These are phyloP conservation scores for Poecilia latipinna DNA, from an alignment of 2,113 vertebrate genomes.

Conservation along the genomic window DNA sequence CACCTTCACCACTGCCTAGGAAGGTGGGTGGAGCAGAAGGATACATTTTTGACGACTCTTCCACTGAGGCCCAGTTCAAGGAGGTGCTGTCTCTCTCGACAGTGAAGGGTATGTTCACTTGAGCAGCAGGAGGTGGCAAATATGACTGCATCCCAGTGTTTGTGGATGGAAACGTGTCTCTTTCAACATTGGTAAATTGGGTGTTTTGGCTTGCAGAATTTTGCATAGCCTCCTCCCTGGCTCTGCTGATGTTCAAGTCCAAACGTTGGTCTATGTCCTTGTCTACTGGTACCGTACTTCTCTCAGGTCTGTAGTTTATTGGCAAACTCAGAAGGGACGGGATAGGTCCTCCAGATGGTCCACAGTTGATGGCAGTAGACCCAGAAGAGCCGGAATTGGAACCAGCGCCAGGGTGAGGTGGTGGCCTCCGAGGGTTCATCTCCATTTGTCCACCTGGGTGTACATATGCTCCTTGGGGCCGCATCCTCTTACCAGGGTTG, in stretches of 20 bases:
- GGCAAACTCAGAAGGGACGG: constrained; percentile 50
- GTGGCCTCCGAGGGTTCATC: constrained; percentile 70
- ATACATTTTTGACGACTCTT: constrained; percentile 34
- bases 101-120: neutral
- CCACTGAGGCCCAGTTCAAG: constrained; percentile 55
- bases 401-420: constrained; percentile 58
- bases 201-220: constrained; percentile 66
- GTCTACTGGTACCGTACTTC: constrained; percentile 47
- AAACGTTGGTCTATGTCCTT: constrained; percentile 57
- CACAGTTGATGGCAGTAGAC: constrained; percentile 4
- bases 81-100: constrained; percentile 35
- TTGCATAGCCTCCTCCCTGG: constrained; percentile 79
- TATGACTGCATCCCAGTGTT: neutral
- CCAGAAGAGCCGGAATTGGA: constrained; percentile 31
- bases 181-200: constrained; percentile 48
- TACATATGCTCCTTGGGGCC: constrained; percentile 15
- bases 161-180: neutral
- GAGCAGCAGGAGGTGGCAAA: neutral
- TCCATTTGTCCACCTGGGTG: constrained; percentile 67
- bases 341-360: constrained; percentile 24
- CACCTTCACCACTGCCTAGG: rapidly evolving
- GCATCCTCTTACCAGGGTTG: neutral
- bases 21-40: constrained; percentile 51
- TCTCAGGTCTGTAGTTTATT: constrained; percentile 64
- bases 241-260: constrained; percentile 73